Evolutionary conservation across 2,888 invertebrate species (phyloP).

Genomic region (Drosophila vallismaia): DNA sequence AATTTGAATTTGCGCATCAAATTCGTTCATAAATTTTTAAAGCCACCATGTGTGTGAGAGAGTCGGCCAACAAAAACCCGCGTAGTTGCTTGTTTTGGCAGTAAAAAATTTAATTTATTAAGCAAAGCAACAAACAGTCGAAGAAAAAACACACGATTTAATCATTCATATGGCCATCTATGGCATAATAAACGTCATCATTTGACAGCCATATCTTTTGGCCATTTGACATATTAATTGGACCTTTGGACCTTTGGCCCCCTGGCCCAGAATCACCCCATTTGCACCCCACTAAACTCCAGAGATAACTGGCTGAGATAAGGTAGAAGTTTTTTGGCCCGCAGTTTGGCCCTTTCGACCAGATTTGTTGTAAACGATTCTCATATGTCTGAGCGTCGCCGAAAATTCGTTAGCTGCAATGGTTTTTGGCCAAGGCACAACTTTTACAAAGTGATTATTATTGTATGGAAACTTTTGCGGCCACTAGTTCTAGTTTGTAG

Average conservation of each 20-base stretch:
- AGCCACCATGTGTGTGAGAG: constrained; percentile 8
- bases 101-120: constrained; percentile 51
- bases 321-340: constrained; percentile 58
- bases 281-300: constrained; percentile 16
- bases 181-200: constrained; percentile 64
- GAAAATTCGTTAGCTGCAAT: constrained; percentile 71
- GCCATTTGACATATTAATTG: constrained; percentile 62
- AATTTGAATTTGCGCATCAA: constrained; percentile 76
- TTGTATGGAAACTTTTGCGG: constrained; percentile 72
- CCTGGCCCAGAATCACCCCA: background rate
- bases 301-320: constrained; percentile 29
- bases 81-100: constrained; percentile 12
- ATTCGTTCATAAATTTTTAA: constrained; percentile 70
- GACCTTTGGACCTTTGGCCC: constrained; percentile 50
- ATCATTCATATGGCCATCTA: constrained; percentile 62
- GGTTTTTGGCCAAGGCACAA: constrained; percentile 64
- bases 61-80: constrained; percentile 17
- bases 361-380: constrained; percentile 50
- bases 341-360: constrained; percentile 42
- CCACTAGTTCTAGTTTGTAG: constrained; percentile 32
- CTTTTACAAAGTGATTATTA: constrained; percentile 77
- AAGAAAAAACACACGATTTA: constrained; percentile 43
- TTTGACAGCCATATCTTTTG: constrained; percentile 34
- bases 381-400: constrained; percentile 56
- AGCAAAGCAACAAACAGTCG: constrained; percentile 30